phyloP scores from a whole-genome alignment of 2,797 vertebrate species.

The Phylloscopus collybita region DNA sequence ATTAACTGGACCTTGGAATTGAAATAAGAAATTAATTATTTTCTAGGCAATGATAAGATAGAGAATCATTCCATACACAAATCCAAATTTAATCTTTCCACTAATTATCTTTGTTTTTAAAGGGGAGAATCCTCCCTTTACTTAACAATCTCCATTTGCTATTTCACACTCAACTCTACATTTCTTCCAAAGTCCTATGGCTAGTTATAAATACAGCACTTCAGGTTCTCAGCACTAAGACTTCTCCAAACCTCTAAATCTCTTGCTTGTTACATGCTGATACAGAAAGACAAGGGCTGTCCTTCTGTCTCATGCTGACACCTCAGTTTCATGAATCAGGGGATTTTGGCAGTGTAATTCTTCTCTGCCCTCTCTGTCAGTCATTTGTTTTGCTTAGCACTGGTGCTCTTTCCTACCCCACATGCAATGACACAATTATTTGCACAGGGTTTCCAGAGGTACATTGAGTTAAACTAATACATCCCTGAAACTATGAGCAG shows the following conservation, averaged over 20 bases:
- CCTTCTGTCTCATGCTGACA: neutral
- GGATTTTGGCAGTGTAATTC: neutral
- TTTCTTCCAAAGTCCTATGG: neutral
- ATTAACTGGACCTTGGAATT: neutral
- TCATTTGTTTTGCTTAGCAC: neutral
- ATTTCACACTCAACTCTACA: neutral
- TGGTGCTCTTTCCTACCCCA: neutral
- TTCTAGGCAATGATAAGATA: neutral
- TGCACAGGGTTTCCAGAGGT: neutral
- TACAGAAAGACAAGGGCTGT: neutral
- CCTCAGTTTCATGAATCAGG: neutral
- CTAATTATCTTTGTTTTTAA: neutral
- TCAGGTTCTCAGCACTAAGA: neutral
- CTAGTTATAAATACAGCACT: neutral
- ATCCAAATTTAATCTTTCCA: neutral
- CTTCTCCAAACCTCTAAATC: neutral
- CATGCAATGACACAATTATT: neutral
- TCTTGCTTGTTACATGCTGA: neutral
- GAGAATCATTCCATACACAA: neutral
- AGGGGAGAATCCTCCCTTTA: neutral
- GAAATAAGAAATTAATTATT: neutral
- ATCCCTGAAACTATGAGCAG: neutral
- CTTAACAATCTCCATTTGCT: neutral
- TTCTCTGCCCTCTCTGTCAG: neutral
- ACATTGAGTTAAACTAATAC: neutral